Evolutionary conservation across 2,797 vertebrate species (phyloP), one percentile per base, ranked within the genome.

Genomic region (Siniperca scherzeri): DNA sequence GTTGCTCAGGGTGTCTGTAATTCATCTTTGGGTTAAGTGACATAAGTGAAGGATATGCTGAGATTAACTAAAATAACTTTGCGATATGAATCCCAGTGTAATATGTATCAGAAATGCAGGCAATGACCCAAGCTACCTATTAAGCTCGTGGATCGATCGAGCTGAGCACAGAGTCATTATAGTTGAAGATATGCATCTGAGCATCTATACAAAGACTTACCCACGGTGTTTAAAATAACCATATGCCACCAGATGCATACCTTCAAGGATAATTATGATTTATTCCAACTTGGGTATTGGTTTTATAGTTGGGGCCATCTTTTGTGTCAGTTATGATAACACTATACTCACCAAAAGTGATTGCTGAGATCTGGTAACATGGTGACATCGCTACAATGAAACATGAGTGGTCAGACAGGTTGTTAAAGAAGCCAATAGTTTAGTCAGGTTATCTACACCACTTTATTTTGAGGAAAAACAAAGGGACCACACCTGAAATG

Each of bases 21-120:
- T 74, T 85, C 80, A 69, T 82, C 59, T 36, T 17, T 30, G 70
- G 50, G 62, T 66, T 57, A 64, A 81, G 44, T 81, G 74, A 83
- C 67, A 73, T 57, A 82, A 79, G 25, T 40, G 46, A 76, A 40
- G 64, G 64, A 70, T 57, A 44, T 75, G 61, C 57, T 42, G 14
- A 77, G 64, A 82, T 65, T 61, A 68, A 89, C 85, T 78, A 80
- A 56, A 74, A 75, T 38, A 68, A 60, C 27, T 57, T 69, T 44
- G 44, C 40, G 38, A 40, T 66, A 77, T 74, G 67, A 86, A 76
- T 78, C 62, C n/a, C 66, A 46, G n/a, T 57, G 53, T 81, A 48
- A 62, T 65, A 69, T 64, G 69, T 64, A 80, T 84, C 70, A 67
- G 48, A 67, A 52, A 72, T 52, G 38, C 74, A 80, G 25, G 46